A percentile compares a stretch with the other conserved stretches of the same genome.
phyloP scores from a whole-genome alignment of 1,140 invertebrate species.

The Araneus ventricosus region DNA sequence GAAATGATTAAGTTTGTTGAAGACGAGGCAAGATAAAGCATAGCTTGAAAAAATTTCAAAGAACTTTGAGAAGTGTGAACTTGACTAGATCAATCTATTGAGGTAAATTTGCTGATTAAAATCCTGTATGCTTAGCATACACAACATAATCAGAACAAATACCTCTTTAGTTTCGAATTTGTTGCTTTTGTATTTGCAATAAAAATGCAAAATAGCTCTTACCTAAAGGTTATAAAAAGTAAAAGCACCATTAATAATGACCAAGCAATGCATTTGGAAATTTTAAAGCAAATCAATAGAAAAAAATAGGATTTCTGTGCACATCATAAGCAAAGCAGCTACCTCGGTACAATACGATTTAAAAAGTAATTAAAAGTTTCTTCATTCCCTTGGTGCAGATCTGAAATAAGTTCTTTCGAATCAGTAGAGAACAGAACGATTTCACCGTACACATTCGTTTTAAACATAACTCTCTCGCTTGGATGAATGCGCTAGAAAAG shows the following conservation, averaged over 20 bases:
- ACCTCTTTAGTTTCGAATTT: neutral
- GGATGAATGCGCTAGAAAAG: constrained; percentile 86
- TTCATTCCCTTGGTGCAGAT: neutral
- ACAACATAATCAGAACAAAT: constrained; percentile 29
- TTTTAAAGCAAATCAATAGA: neutral
- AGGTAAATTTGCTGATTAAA: constrained; percentile 30
- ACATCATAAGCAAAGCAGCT: neutral
- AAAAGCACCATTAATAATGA: neutral
- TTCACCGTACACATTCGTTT: constrained; percentile 31
- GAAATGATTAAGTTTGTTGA: no score
- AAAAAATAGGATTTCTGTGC: neutral
- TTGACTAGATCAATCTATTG: constrained; percentile 59
- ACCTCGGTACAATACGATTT: neutral
- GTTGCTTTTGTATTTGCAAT: neutral
- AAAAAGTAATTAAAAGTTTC: no score
- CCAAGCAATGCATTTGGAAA: neutral
- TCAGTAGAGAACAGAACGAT: neutral
- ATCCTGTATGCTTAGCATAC: constrained; percentile 52
- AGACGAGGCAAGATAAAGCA: no score
- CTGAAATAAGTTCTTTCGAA: neutral
- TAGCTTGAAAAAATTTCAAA: neutral
- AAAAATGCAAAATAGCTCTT: neutral
- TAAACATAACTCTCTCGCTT: constrained; percentile 77
- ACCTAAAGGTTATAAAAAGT: neutral
- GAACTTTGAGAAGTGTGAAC: constrained; percentile 61